Percentiles rank a stretch among this genome's conserved stretches.
Evolutionary conservation across 2,113 vertebrate species (phyloP).

Genomic region (Callospermophilus lateralis): DNA sequence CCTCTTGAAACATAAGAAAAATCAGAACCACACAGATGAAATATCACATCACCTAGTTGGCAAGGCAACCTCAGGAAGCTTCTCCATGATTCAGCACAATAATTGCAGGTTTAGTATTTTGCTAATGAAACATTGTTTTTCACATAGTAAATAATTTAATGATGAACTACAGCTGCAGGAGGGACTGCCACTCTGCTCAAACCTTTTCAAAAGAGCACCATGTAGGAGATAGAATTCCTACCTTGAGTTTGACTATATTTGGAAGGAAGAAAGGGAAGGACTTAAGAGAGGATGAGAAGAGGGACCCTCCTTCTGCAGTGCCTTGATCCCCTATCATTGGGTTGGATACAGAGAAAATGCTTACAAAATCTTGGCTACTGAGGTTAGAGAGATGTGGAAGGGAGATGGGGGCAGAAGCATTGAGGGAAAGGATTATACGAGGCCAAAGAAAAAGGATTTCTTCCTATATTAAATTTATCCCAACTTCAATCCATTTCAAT

Average conservation of each 20-base stretch:
- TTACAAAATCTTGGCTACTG: background rate
- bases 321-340: background rate
- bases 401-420: background rate
- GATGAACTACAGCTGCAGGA: background rate
- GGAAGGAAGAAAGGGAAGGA: background rate
- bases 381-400: background rate
- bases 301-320: background rate
- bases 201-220: background rate
- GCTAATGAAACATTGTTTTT: background rate
- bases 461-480: slow-evolving; percentile 13
- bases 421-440: background rate
- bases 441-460: background rate
- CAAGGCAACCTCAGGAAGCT: slow-evolving; percentile 11
- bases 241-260: background rate
- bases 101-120: slow-evolving; percentile 30
- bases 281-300: too few relatives aligned
- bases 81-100: background rate
- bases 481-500: slow-evolving; percentile 22
- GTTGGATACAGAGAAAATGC: background rate
- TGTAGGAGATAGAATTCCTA: slow-evolving; percentile 24
- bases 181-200: background rate
- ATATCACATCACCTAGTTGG: background rate
- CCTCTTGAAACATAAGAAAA: slow-evolving; percentile 40
- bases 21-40: slow-evolving; percentile 6
- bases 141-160: background rate